These are phyloP conservation scores for Rotaria sp. DNA, from an alignment of 2,888 invertebrate genomes.

Conservation along the genomic window DNA sequence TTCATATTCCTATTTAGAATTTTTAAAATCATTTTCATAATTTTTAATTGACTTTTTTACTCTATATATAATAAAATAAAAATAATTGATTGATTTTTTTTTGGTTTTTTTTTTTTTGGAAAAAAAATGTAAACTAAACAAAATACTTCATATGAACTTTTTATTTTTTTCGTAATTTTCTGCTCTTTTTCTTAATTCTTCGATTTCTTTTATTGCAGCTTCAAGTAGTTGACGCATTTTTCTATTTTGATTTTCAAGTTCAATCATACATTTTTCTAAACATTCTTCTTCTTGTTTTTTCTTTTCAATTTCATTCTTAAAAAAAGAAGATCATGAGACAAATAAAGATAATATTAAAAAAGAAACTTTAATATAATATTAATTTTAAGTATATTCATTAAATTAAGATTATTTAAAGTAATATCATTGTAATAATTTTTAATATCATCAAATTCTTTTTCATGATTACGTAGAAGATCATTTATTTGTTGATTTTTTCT, in stretches of 20 bases:
- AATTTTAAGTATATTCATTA: conserved; percentile 83
- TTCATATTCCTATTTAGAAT: conserved; percentile 64
- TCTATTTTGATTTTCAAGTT: conserved; percentile 68
- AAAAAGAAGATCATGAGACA: too few relatives aligned
- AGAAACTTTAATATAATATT: too few relatives aligned
- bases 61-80: too few relatives aligned
- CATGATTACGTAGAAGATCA: conserved; percentile 71
- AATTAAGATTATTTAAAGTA: conserved; percentile 78
- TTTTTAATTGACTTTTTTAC: conserved; percentile 8
- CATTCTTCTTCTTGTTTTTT: conserved; percentile 67
- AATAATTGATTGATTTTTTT: not conserved
- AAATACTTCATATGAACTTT: conserved; percentile 62
- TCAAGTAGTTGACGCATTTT: conserved; percentile 68
- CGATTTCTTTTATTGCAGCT: conserved; percentile 64
- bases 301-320: conserved; percentile 50
- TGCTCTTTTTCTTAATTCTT: conserved; percentile 68
- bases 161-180: conserved; percentile 79
- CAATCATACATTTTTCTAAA: conserved; percentile 65
- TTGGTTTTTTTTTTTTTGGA: too few relatives aligned
- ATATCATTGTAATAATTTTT: conserved; percentile 92
- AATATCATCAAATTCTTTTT: conserved; percentile 75
- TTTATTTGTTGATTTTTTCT: conserved; percentile 79
- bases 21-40: conserved; percentile 16
- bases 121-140: too few relatives aligned
- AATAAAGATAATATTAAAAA: too few relatives aligned